Evolutionary conservation across 2,888 invertebrate species (phyloP).

Genomic region (Drosophila subsilvestris): DNA sequence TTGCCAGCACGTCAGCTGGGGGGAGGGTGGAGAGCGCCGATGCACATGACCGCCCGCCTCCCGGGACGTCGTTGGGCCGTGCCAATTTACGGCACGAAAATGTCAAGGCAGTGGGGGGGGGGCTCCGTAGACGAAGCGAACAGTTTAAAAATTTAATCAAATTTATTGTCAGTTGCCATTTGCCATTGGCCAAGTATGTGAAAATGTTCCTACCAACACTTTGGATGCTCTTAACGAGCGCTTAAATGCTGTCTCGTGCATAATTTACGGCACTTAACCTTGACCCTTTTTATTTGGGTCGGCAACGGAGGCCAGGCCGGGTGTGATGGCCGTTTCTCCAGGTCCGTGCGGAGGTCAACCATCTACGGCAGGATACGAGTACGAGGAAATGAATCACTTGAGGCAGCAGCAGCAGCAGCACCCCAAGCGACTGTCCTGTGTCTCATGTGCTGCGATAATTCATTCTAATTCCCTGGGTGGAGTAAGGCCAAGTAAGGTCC

Average conservation of each 20-base stretch:
- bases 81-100: constrained; percentile 57
- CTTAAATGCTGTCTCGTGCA: constrained; percentile 59
- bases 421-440: constrained; percentile 6
- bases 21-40: background rate
- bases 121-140: constrained; percentile 34
- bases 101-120: constrained; percentile 34
- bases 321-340: background rate
- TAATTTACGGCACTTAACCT: constrained; percentile 62
- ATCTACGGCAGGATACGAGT: background rate
- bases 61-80: background rate
- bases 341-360: background rate
- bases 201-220: constrained; percentile 31
- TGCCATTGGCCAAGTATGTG: constrained; percentile 27
- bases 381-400: constrained; percentile 21
- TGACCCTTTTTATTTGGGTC: constrained; percentile 56
- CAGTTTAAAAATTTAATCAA: constrained; percentile 51
- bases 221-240: constrained; percentile 49
- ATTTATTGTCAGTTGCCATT: constrained; percentile 59
- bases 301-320: background rate
- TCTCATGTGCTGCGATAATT: constrained; percentile 38
- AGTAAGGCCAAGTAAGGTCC: background rate
- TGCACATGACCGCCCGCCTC: background rate
- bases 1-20: too few species aligned
- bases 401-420: background rate
- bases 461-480: constrained; percentile 22